Conservation (phyloP, 2,797 vertebrate genomes). For the Gouania willdenowi region DNA sequence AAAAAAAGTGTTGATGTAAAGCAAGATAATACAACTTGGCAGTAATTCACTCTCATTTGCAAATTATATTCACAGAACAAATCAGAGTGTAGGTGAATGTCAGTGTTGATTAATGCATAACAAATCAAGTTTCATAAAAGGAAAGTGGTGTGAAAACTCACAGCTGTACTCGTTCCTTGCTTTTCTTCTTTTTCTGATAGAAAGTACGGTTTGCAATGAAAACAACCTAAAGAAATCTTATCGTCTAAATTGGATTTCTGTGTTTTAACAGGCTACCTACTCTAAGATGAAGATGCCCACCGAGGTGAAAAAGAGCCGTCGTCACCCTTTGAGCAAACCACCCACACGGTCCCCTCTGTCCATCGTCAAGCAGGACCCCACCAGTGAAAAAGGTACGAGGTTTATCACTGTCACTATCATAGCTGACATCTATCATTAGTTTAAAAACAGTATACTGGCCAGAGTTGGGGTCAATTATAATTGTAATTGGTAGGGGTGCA, state of each 20-base stretch:
- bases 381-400: conserved; percentile 84
- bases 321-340: conserved; percentile 90
- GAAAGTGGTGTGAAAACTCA: not conserved
- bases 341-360: conserved; percentile 88
- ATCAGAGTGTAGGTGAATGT: not conserved
- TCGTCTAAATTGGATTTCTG: too few species aligned
- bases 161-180: not conserved
- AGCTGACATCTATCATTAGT: too few species aligned
- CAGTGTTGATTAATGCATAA: not conserved
- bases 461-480: too few species aligned
- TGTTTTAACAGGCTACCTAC: conserved; percentile 60
- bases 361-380: conserved; percentile 89
- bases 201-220: too few species aligned
- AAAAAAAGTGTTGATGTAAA: not conserved
- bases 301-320: conserved; percentile 92
- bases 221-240: too few species aligned
- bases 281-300: conserved; percentile 86
- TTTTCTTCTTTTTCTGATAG: not conserved
- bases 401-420: not conserved
- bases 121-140: not conserved
- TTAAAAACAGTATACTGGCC: too few species aligned
- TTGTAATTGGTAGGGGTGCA: too few species aligned
- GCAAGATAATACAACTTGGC: not conserved
- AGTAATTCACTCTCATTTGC: not conserved
- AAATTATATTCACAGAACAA: not conserved